These are phyloP conservation scores for Romanomermis culicivorax DNA, from an alignment of 2,888 invertebrate genomes.

Conservation along the genomic window DNA sequence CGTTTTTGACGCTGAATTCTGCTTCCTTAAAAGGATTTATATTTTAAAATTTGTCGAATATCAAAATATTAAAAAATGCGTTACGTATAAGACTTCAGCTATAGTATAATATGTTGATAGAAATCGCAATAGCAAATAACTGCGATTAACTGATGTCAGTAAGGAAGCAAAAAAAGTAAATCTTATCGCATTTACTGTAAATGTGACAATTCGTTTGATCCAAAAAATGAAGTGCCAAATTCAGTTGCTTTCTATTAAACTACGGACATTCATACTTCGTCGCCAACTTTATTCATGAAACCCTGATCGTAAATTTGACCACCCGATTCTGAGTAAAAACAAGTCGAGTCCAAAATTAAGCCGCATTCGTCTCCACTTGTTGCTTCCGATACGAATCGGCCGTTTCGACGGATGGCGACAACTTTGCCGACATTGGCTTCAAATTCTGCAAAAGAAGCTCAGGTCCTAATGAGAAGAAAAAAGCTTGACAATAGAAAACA, in stretches of 20 bases:
- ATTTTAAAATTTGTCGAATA: too few species aligned
- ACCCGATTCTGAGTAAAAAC: slow-evolving; percentile 95
- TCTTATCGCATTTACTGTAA: too few species aligned
- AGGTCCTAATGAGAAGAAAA: slow-evolving; percentile 9
- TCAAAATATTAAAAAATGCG: too few species aligned
- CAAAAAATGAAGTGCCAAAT: too few species aligned
- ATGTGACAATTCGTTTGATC: too few species aligned
- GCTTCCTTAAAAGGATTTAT: slow-evolving; percentile 36
- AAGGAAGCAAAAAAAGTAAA: too few species aligned
- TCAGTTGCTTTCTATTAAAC: too few species aligned
- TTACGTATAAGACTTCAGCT: too few species aligned
- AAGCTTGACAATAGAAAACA: too few species aligned
- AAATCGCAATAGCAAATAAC: too few species aligned
- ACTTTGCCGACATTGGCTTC: slow-evolving; percentile 49
- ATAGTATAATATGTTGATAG: too few species aligned
- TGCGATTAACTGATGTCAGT: too few species aligned
- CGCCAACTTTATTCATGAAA: slow-evolving; percentile 50
- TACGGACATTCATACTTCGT: slow-evolving; percentile 50
- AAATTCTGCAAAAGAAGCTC: slow-evolving; percentile 37
- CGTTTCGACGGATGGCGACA: slow-evolving; percentile 46
- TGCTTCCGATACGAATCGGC: slow-evolving; percentile 62
- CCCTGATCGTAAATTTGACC: slow-evolving; percentile 95
- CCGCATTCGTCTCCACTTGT: slow-evolving; percentile 69
- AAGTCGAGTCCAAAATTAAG: slow-evolving; percentile 66
- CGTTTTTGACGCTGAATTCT: slow-evolving; percentile 74